These are phyloP conservation scores for Cydia strobilella DNA, from an alignment of 1,140 invertebrate species.

Conservation along the genomic window DNA sequence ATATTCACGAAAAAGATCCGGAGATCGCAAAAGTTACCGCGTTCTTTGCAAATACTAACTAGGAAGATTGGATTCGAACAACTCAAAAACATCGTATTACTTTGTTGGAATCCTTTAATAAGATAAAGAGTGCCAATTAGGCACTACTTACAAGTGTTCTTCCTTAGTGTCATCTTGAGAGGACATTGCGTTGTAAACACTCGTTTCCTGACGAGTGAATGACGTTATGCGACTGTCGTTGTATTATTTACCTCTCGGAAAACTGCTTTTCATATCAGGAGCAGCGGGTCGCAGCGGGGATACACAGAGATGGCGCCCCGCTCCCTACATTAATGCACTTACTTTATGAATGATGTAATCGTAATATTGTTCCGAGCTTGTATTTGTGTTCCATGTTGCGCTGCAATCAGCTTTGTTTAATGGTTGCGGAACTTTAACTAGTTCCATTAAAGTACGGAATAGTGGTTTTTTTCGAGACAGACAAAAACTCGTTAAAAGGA, in stretches of 20 bases:
- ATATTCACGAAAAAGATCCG: conserved; percentile 22
- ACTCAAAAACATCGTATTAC: background rate
- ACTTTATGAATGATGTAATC: conserved; percentile 69
- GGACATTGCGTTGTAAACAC: conserved; percentile 46
- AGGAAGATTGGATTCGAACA: background rate
- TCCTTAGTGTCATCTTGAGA: conserved; percentile 38
- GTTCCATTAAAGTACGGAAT: conserved; percentile 35
- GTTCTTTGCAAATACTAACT: conserved; percentile 5
- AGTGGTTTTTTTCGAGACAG: conserved; percentile 24
- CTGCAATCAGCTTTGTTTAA: conserved; percentile 52
- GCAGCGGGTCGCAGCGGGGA: conserved; percentile 58
- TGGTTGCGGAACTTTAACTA: conserved; percentile 32
- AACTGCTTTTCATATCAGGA: conserved; percentile 75
- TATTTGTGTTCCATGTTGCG: conserved; percentile 55
- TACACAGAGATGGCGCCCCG: conserved; percentile 65
- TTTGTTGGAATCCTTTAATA: too few species aligned
- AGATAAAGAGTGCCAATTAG: background rate
- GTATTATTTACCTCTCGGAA: conserved; percentile 72
- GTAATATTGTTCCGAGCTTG: conserved; percentile 62
- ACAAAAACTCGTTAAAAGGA: conserved; percentile 37
- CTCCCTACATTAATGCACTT: conserved; percentile 68
- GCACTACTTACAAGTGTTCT: background rate
- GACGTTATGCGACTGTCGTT: conserved; percentile 53
- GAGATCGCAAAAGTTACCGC: background rate
- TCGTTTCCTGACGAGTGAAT: conserved; percentile 38